Base-by-base conservation (phyloP, 2,113 vertebrate species). In the Scomber colias region DNA sequence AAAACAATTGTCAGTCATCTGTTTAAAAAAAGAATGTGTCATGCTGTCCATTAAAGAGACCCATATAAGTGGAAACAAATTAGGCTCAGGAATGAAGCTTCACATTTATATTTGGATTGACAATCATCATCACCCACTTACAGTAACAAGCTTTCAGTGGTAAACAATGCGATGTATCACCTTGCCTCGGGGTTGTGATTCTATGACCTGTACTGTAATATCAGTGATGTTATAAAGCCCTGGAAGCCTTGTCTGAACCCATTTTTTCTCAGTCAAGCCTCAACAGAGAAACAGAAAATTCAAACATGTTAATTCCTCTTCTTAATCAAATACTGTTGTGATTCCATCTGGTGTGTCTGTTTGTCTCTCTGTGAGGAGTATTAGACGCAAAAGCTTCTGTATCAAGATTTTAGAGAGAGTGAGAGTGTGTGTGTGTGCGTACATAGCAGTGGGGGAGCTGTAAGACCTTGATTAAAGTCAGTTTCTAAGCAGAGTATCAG, bases 391-490 rank as follows among this genome's bases (percentile, higher is more conserved):
- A 85, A 64, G 78, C 60, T 78, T 81, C 55, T 71, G 57, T 44
- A 46, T 77, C 44, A 62, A 78, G 74, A 85, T 72, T 46, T 81
- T 35, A 71, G 54, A 16, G 14, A 66, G 62, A 50, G 19, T 71
- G 40, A 56, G n/a, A 65, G 30, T 54, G 68, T 68, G 53, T 63
- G 45, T 56, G 51, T 49, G 66, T 35, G 54, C 46, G 51, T 16
- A 19, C 17, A 54, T 19, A 2, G 24, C 9, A 30, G 21, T 53
- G n/a, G 15, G 49, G 56, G 3, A 31, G 55, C 46, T 62, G 35
- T 57, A 79, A 86, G 68, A 73, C 40, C 60, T 77, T 92, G 89
- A 94, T 94, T 92, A 92, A 92, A 92, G 81, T 71, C 71, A 49
- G 66, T 89, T 84, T 90, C 84, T 85, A 60, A 75, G 82, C 67